Conservation (phyloP, 2,888 invertebrate species). For the Trisateles emortualis region DNA sequence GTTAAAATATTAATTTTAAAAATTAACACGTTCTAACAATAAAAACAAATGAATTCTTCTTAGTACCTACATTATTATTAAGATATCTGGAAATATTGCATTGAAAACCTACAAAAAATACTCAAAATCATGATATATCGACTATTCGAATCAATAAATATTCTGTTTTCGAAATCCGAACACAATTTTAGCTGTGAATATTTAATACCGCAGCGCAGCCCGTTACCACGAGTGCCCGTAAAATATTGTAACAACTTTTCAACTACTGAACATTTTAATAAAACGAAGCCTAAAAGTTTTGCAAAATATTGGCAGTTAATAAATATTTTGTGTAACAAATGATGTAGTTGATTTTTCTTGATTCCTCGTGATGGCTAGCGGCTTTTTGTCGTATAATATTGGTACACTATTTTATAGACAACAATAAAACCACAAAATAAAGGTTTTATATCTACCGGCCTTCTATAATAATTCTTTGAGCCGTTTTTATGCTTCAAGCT, state of each 20-base stretch:
- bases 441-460: constrained; percentile 7
- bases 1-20: too few species aligned
- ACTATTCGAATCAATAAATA: constrained; percentile 16
- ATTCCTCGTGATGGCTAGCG: too few species aligned
- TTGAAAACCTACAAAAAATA: too few species aligned
- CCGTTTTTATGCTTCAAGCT: constrained; percentile 6
- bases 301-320: constrained; percentile 24
- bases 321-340: constrained; percentile 32
- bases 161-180: constrained; percentile 17
- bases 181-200: constrained; percentile 17
- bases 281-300: constrained; percentile 28
- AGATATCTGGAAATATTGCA: too few species aligned
- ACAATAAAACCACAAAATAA: constrained; percentile 5
- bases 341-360: constrained; percentile 14
- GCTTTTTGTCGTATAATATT: too few species aligned
- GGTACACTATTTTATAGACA: background rate
- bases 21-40: too few species aligned
- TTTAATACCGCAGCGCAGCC: constrained; percentile 17
- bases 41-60: too few species aligned
- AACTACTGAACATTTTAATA: constrained; percentile 34
- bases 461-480: constrained; percentile 7
- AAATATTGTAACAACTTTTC: constrained; percentile 40
- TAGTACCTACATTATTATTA: too few species aligned
- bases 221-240: constrained; percentile 15
- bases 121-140: background rate